A percentile compares a stretch with the other conserved stretches of the same genome.
Evolutionary conservation across 2,797 vertebrate genomes (phyloP).

Genomic region (Vultur gryphus): DNA sequence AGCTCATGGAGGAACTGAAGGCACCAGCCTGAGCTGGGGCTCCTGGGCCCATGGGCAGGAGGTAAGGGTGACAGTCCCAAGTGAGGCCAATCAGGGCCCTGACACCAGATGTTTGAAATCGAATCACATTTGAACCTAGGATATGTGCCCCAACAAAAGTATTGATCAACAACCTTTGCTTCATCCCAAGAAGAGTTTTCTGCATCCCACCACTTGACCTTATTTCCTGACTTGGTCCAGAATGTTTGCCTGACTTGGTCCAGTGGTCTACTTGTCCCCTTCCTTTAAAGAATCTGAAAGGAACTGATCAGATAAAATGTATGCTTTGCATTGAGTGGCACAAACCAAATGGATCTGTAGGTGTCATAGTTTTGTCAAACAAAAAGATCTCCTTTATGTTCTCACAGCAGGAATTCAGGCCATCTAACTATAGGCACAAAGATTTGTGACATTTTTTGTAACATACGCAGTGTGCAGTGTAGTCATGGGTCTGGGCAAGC

Average conservation of each 20-base stretch:
- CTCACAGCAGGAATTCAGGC: background rate
- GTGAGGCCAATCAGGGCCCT: background rate
- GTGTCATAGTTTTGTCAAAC: background rate
- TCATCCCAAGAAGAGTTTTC: background rate
- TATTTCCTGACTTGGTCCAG: background rate
- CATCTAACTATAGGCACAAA: background rate
- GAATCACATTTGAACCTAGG: background rate
- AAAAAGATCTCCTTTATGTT: background rate
- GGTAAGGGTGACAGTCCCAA: background rate
- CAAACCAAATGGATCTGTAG: background rate
- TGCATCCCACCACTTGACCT: background rate
- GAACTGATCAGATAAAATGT: background rate
- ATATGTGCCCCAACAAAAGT: background rate
- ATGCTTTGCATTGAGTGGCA: background rate
- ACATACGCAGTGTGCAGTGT: background rate
- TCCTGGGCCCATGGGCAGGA: background rate
- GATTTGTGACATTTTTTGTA: background rate
- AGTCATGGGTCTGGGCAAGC: background rate
- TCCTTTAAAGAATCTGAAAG: background rate
- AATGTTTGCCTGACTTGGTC: background rate
- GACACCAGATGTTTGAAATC: background rate
- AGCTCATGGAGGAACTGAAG: background rate
- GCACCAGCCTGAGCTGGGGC: no score
- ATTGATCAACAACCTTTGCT: background rate
- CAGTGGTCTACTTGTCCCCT: background rate